Evolutionary conservation across 64 coral and sea anemone genomes (phyloP).

Genomic region (Actinia equina): DNA sequence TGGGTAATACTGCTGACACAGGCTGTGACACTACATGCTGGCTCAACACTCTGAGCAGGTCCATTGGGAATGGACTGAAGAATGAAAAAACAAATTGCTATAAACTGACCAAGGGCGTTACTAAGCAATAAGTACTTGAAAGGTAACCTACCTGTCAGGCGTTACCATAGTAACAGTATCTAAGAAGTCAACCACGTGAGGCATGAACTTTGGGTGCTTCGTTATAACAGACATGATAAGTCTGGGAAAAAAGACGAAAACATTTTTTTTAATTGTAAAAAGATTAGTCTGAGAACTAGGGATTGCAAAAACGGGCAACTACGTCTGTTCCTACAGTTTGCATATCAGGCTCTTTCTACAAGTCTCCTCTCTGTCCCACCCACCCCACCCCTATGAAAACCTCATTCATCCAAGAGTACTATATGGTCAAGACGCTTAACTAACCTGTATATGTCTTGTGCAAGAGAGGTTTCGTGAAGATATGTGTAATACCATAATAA

Average conservation of each 20-base stretch:
- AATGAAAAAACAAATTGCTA: background rate
- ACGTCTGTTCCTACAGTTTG: too few relatives aligned
- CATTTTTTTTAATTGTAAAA: too few relatives aligned
- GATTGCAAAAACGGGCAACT: too few relatives aligned
- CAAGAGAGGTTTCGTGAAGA: conserved; percentile 41
- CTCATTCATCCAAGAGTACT: background rate
- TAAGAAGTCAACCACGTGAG: conserved; percentile 66
- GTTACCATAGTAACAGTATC: conserved; percentile 59
- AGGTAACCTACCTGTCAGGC: conserved; percentile 55
- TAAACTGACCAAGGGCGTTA: background rate
- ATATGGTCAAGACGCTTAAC: background rate
- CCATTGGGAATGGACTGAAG: conserved; percentile 60
- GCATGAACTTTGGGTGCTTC: conserved; percentile 78
- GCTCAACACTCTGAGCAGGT: conserved; percentile 70
- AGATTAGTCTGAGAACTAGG: too few relatives aligned
- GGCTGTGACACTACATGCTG: conserved; percentile 80
- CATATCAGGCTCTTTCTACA: too few relatives aligned
- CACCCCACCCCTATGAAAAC: background rate
- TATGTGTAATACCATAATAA: conserved; percentile 58
- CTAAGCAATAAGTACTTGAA: background rate
- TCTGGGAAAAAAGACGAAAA: too few relatives aligned
- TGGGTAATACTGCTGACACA: conserved; percentile 72
- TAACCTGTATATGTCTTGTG: conserved; percentile 48
- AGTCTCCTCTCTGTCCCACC: too few relatives aligned
- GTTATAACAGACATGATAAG: conserved; percentile 69